Evolutionary conservation across 2,113 vertebrate genomes (phyloP).

Genomic region (Rhabdomys dilectus): DNA sequence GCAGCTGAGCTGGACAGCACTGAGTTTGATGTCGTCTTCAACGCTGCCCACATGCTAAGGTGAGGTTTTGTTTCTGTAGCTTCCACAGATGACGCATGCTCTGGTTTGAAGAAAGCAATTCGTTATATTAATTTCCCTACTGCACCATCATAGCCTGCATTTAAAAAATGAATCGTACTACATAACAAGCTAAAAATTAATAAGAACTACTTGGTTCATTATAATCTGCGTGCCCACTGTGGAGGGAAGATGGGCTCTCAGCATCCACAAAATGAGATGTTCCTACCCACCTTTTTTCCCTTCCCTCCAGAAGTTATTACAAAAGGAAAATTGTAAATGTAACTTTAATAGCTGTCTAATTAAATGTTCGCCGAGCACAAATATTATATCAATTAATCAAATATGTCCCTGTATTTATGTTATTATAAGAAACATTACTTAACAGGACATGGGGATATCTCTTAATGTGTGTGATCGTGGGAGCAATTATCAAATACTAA

Average conservation of each 20-base stretch:
- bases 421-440: conserved; percentile 14
- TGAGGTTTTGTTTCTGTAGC: conserved; percentile 79
- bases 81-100: neutral
- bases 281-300: neutral
- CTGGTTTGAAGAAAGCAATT: conserved; percentile 1
- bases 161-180: neutral
- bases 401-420: conserved; percentile 18
- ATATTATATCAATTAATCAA: neutral
- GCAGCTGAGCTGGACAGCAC: conserved; percentile 94
- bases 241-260: neutral
- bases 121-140: neutral
- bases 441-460: neutral
- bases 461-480: conserved; percentile 9
- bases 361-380: conserved; percentile 22
- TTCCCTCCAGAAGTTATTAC: neutral
- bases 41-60: conserved; percentile 99
- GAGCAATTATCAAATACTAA: conserved; percentile 32
- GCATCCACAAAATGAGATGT: neutral
- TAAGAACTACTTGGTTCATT: neutral
- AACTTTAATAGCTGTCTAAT: conserved; percentile 1
- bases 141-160: neutral
- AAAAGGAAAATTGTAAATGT: conserved; percentile 2
- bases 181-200: neutral
- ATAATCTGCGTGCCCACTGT: neutral
- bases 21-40: conserved; percentile 99